A percentile compares a stretch with the other conserved stretches of the same genome.
phyloP scores from a whole-genome alignment of 1,140 invertebrate genomes.

The Lerema accius region DNA sequence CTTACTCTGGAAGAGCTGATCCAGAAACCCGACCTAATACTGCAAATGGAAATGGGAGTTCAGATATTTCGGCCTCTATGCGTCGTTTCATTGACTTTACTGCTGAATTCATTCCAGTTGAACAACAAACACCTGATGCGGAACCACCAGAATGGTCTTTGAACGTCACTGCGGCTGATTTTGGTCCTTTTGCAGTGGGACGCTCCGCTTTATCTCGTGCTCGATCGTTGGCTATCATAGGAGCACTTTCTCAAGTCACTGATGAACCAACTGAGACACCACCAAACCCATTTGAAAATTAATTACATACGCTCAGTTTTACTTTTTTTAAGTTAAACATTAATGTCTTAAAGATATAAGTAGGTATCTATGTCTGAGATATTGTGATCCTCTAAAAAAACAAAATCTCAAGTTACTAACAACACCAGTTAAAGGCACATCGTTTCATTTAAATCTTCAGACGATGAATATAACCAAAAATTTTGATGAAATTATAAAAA shows the following conservation, averaged over 20 bases:
- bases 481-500: no score
- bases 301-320: no score
- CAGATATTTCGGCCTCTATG: neutral
- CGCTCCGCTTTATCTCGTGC: slow-evolving; percentile 13
- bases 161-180: slow-evolving; percentile 13
- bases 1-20: neutral
- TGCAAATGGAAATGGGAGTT: neutral
- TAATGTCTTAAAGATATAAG: no score
- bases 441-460: no score
- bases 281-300: neutral
- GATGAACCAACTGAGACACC: neutral
- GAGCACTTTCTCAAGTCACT: slow-evolving; percentile 10
- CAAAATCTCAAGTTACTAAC: no score
- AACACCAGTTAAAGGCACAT: no score
- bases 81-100: slow-evolving; percentile 13
- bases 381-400: no score
- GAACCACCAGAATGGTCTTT: slow-evolving; percentile 24
- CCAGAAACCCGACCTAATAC: slow-evolving; percentile 9
- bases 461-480: no score
- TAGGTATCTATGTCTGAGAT: no score
- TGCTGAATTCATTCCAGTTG: slow-evolving; percentile 13
- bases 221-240: slow-evolving; percentile 16
- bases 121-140: slow-evolving; percentile 9
- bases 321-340: no score
- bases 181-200: slow-evolving; percentile 20